These are phyloP conservation scores for Drosophila neocordata DNA, from an alignment of 1,140 invertebrate genomes.

Conservation along the genomic window DNA sequence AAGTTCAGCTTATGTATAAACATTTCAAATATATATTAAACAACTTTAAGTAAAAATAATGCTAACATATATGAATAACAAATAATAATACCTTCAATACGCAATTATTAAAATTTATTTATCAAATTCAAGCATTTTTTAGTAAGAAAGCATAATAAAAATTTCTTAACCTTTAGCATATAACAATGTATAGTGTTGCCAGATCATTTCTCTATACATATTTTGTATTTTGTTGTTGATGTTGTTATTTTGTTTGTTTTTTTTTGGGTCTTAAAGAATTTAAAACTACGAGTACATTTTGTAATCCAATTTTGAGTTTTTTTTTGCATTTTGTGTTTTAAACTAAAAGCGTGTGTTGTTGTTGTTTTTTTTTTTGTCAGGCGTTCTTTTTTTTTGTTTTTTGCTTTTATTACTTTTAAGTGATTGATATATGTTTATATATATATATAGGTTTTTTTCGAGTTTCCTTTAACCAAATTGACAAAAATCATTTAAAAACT, in stretches of 20 bases:
- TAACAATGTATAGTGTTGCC: not conserved
- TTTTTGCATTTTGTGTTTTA: not conserved
- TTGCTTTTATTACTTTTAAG: conserved; percentile 39
- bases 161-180: not conserved
- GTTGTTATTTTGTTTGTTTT: not conserved
- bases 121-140: too few species aligned
- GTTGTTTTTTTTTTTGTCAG: conserved; percentile 19
- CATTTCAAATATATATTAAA: too few species aligned
- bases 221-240: conserved; percentile 20
- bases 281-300: conserved; percentile 6
- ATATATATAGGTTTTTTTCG: conserved; percentile 24
- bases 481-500: conserved; percentile 70
- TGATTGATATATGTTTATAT: conserved; percentile 45
- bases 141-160: not conserved
- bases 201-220: conserved; percentile 7
- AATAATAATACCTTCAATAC: too few species aligned
- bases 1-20: not conserved
- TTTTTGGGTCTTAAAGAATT: conserved; percentile 14
- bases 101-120: too few species aligned
- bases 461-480: conserved; percentile 60
- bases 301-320: not conserved
- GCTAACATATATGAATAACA: too few species aligned
- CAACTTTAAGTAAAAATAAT: too few species aligned
- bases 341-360: not conserved
- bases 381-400: conserved; percentile 32